phyloP scores from a whole-genome alignment of 2,888 invertebrate species.

The Tanytarsus gracilentus region DNA sequence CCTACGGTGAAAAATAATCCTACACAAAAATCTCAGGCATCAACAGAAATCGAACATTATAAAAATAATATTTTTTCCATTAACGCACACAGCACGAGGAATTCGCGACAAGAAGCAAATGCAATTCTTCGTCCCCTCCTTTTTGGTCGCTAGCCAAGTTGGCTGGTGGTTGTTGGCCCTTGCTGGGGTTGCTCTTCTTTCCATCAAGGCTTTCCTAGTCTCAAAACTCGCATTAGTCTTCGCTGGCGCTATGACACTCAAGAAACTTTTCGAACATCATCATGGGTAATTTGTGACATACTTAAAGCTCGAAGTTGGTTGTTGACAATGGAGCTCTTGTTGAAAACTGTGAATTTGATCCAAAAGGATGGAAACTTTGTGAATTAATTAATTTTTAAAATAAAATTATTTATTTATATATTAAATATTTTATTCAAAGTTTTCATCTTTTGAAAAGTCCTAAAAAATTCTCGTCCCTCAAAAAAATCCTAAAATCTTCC shows the following conservation, averaged over 20 bases:
- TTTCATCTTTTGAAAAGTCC: too few relatives aligned
- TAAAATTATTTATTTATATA: too few relatives aligned
- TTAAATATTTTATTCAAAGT: too few relatives aligned
- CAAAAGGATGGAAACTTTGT: too few relatives aligned
- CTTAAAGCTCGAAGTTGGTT: too few relatives aligned
- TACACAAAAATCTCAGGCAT: background rate
- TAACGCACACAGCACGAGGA: slow-evolving; percentile 35
- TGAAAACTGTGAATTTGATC: too few relatives aligned
- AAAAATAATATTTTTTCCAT: background rate
- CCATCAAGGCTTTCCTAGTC: slow-evolving; percentile 58
- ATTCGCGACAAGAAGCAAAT: slow-evolving; percentile 53
- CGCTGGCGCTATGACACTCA: slow-evolving; percentile 52
- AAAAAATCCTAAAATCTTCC: too few relatives aligned
- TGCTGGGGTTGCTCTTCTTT: slow-evolving; percentile 52
- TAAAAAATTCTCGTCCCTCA: too few relatives aligned
- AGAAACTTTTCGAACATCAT: slow-evolving; percentile 48
- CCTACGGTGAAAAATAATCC: too few relatives aligned
- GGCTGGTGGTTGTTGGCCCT: slow-evolving; percentile 54
- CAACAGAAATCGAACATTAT: background rate
- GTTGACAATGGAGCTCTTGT: too few relatives aligned
- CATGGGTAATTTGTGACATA: slow-evolving; percentile 34
- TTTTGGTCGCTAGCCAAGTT: slow-evolving; percentile 60
- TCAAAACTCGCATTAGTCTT: slow-evolving; percentile 60
- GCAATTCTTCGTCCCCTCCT: slow-evolving; percentile 54
- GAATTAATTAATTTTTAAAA: too few relatives aligned